Base-by-base conservation (phyloP, 2,113 vertebrate genomes). In the Carassius gibelio region DNA sequence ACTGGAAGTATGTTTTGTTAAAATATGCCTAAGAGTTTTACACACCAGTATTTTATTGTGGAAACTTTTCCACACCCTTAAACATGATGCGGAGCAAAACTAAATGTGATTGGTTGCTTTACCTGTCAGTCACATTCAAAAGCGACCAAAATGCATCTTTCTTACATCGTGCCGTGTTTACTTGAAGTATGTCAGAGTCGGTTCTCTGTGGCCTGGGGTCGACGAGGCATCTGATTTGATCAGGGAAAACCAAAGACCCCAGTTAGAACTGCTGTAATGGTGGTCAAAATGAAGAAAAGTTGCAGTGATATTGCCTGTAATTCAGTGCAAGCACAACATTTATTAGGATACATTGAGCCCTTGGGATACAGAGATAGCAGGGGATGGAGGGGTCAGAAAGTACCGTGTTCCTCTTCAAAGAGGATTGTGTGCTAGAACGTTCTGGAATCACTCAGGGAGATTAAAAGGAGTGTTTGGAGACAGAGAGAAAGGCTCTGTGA, bases 401-500 rank as follows among this genome's bases (percentile, higher is more conserved):
- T 42, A 62, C 14, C 42, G 48, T 48, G 59, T 48, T 64, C 17
- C 38, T 23, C 11, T 45, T 17, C 57, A 14, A 38, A 48, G 52
- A 36, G 64, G 61, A 89, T 91, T 91, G 89, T 55, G 78, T 69
- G 34, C 52, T 13, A n/a, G 69, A 93, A 88, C 82, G 86, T 93
- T 94, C 91, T 88, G 90, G 87, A 94, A 93, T 93, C 93, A 94
- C 94, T 94, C 94, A 92, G 88, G 21, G 15, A 94, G 94, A 95
- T 95, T 95, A 94, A 94, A 94, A 93, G 86, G 88, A 79, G 79
- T 62, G 85, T 19, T 85, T 36, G 84, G 57, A 83, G 84, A 87
- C 61, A 50, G 38, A 55, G 42, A 62, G 14, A 81, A 26, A 75
- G 42, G 48, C 14, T 48, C 72, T 50, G 34, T n/a, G 75, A 66